Base-by-base conservation (phyloP, 2,888 invertebrate genomes). In the Nemotelus pantherinus region DNA sequence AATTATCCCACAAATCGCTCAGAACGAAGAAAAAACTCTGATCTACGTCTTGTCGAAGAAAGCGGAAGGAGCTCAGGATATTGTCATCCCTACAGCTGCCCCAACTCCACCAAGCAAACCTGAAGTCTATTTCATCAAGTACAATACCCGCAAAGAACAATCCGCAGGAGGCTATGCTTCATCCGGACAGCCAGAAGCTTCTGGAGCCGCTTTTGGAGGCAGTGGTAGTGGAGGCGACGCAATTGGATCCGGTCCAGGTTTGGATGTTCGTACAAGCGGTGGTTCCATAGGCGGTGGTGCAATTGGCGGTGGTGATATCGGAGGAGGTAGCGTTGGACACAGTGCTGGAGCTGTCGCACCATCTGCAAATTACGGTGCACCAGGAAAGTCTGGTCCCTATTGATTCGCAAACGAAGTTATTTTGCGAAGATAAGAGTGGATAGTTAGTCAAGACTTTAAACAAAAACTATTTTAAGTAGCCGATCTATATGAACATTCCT, bases 41-140 rank as follows among this genome's bases (percentile, higher is more conserved):
- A 94, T 95, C 84, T 95, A 95, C 89, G 95, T 95, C 63, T 88
- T 95, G 87, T 94, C 95, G 83, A 95, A 95, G 91, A 93, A 92
- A 85, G 95, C 95, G 82, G 95, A 95, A 83, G 93, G 93, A 78
- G 92, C 92, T 77, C 93, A 93, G 81, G 93, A 95, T 83, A 92
- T 95, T 86, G 88, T 90, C 81, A 91, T 95, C 82, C 94, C 94
- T 58, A 90, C 93, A 5, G 89, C 92, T 3, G 90, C 91, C 3
- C 94, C 95, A 57, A 94, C 95, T 50, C 93, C 93, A 84, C 95
- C 95, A 79, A 92, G 93, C 87, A 95, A 95, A 88, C 95, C 95
- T 57, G 95, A 95, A 88, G 95, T 95, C 77, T 95, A 94, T 90
- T 95, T 95, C 90, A 95, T 86, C 80, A 86, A 86, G 80, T 86